A percentile compares a stretch with the other conserved stretches of the same genome.
These are phyloP conservation scores for Lasioglossum pauxillum DNA, from an alignment of 2,888 invertebrate species.

Conservation along the genomic window DNA sequence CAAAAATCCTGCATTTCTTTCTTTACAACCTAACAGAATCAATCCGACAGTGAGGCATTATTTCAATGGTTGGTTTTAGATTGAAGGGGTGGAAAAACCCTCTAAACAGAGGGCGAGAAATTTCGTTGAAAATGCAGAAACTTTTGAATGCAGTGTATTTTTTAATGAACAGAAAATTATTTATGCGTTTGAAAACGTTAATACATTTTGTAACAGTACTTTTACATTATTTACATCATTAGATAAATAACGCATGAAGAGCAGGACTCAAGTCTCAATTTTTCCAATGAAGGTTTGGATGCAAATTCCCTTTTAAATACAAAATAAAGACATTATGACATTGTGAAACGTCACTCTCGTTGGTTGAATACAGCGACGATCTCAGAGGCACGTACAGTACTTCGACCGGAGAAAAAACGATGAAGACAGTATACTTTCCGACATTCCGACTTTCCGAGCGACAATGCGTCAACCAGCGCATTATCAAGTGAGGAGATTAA, in stretches of 20 bases:
- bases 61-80: background rate
- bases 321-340: background rate
- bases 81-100: background rate
- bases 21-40: background rate
- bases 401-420: background rate
- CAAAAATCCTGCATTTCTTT: too few relatives aligned
- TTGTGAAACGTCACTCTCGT: background rate
- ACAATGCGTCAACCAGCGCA: slow-evolving; percentile 5
- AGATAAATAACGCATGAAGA: background rate
- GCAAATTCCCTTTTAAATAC: background rate
- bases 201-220: background rate
- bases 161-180: background rate
- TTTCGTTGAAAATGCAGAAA: background rate
- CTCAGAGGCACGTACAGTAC: background rate
- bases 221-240: background rate
- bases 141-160: background rate
- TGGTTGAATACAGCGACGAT: background rate
- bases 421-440: background rate
- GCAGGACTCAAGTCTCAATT: background rate
- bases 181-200: background rate
- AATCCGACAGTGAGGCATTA: background rate
- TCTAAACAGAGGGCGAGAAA: background rate
- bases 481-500: background rate
- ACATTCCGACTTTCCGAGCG: background rate
- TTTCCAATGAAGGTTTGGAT: background rate